phyloP scores from a whole-genome alignment of 2,113 vertebrate species.

The Sceloporus undulatus region DNA sequence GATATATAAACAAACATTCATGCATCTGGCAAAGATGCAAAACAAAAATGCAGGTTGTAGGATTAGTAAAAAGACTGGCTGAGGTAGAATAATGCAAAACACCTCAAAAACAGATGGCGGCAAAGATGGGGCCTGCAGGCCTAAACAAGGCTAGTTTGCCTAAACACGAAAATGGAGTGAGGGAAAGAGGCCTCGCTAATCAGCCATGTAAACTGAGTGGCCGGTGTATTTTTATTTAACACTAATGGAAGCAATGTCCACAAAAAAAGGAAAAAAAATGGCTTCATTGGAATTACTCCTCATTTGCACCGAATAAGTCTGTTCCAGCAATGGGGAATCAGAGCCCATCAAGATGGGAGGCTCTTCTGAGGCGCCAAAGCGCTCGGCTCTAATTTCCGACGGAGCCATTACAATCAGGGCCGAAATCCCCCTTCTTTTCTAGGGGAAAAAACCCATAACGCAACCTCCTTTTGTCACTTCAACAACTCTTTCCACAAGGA shows the following conservation, averaged over 20 bases:
- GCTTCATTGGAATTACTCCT: conserved; percentile 2
- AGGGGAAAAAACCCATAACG: background rate
- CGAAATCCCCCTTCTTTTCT: background rate
- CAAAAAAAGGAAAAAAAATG: background rate
- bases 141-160: too few relatives aligned
- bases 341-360: background rate
- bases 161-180: too few relatives aligned
- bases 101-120: background rate
- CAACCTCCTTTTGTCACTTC: background rate
- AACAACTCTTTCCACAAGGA: background rate
- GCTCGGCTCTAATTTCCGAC: conserved; percentile 18
- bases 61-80: too few relatives aligned
- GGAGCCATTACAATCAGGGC: background rate
- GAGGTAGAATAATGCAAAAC: background rate
- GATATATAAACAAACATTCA: too few relatives aligned
- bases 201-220: background rate
- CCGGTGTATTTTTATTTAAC: background rate
- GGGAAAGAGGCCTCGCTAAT: background rate
- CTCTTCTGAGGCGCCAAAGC: conserved; percentile 12
- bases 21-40: too few relatives aligned
- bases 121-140: too few relatives aligned
- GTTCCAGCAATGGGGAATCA: background rate
- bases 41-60: too few relatives aligned
- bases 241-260: background rate
- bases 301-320: background rate